These are phyloP conservation scores for Diachrysia chrysitis DNA, from an alignment of 2,888 invertebrate species.

Conservation along the genomic window DNA sequence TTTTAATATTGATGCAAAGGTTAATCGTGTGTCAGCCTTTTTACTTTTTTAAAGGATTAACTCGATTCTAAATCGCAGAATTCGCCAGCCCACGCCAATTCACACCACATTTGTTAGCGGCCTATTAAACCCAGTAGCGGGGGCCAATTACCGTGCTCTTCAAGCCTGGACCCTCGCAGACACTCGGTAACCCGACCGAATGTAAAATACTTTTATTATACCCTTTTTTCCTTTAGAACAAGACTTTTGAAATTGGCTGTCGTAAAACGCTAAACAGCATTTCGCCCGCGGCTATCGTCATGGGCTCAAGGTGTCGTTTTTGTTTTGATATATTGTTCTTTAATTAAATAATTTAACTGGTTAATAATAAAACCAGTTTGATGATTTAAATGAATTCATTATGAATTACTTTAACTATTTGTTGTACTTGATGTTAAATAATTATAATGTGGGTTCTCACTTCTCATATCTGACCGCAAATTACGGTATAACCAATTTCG, in stretches of 20 bases:
- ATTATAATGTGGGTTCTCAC: neutral
- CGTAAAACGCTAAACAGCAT: conserved; percentile 65
- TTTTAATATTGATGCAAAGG: neutral
- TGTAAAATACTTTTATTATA: conserved; percentile 54
- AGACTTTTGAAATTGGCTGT: conserved; percentile 62
- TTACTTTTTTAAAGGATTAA: neutral
- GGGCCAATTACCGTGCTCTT: conserved; percentile 76
- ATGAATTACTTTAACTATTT: neutral
- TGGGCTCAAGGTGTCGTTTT: conserved; percentile 40
- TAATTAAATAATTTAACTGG: conserved; percentile 51
- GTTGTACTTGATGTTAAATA: neutral
- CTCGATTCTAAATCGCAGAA: conserved; percentile 41
- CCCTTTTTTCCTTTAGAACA: conserved; percentile 41
- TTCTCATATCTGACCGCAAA: conserved; percentile 5
- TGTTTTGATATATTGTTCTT: conserved; percentile 52
- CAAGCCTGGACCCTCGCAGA: conserved; percentile 55
- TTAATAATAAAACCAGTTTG: conserved; percentile 12
- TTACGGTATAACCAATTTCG: conserved; percentile 4
- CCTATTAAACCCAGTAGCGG: conserved; percentile 80
- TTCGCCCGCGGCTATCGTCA: conserved; percentile 55
- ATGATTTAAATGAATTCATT: conserved; percentile 2
- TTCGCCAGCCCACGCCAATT: conserved; percentile 63
- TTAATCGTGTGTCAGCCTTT: neutral
- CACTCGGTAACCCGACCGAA: conserved; percentile 62
- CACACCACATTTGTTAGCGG: conserved; percentile 80